Evolutionary conservation across 2,888 invertebrate species (phyloP).

Genomic region (Apamea epomidion): DNA sequence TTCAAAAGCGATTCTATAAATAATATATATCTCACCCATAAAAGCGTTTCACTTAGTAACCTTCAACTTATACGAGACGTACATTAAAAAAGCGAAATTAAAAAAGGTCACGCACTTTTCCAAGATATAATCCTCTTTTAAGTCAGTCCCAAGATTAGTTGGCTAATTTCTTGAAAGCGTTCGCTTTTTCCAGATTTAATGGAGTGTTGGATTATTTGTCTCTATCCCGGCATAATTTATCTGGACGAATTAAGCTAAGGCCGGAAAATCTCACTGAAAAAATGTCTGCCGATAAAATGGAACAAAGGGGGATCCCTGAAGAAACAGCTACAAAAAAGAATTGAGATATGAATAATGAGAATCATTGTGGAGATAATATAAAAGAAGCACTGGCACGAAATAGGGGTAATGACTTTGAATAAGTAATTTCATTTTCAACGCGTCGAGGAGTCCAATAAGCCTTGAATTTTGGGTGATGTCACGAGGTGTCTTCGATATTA

Average conservation of each 20-base stretch:
- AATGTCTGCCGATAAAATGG: conserved; percentile 78
- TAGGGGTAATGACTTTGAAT: conserved; percentile 77
- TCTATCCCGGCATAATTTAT: conserved; percentile 84
- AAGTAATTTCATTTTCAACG: conserved; percentile 66
- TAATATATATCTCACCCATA: conserved; percentile 3
- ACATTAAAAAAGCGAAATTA: conserved; percentile 65
- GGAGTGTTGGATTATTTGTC: conserved; percentile 80
- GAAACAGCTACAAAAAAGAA: conserved; percentile 75
- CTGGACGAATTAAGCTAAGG: conserved; percentile 77
- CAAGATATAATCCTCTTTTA: conserved; percentile 77
- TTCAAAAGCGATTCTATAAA: not conserved
- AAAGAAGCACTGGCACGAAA: conserved; percentile 75
- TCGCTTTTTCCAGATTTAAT: conserved; percentile 85
- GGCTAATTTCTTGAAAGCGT: conserved; percentile 87
- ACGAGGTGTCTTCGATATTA: conserved; percentile 15
- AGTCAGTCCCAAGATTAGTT: conserved; percentile 80
- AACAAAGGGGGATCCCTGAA: conserved; percentile 72
- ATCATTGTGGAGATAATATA: conserved; percentile 79
- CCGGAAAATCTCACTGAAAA: conserved; percentile 76
- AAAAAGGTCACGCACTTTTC: conserved; percentile 72
- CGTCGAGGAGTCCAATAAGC: conserved; percentile 42
- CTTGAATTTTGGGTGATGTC: conserved; percentile 28
- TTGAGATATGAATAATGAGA: conserved; percentile 81
- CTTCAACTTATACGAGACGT: conserved; percentile 55
- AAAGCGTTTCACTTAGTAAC: conserved; percentile 38